phyloP scores from a whole-genome alignment of 1,140 invertebrate genomes.

The Campodea augens region DNA sequence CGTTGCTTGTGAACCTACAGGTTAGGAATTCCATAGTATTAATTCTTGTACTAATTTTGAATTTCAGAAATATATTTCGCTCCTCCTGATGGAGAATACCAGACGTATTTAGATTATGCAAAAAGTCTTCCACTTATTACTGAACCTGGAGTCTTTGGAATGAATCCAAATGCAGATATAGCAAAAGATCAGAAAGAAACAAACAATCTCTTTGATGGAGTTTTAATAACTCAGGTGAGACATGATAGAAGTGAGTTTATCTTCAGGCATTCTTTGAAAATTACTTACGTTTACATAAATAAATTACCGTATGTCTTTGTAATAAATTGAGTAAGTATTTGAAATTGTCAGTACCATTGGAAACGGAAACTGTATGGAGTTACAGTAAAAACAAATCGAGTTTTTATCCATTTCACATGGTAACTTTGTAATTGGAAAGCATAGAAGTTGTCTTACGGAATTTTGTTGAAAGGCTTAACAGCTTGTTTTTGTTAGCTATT shows the following conservation, averaged over 20 bases:
- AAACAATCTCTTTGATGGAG: slow-evolving; percentile 51
- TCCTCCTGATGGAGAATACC: slow-evolving; percentile 51
- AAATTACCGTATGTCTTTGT: too few relatives aligned
- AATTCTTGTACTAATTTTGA: slow-evolving; percentile 6
- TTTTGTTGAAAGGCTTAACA: too few relatives aligned
- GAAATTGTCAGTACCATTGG: too few relatives aligned
- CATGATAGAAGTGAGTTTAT: background rate
- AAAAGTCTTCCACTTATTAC: slow-evolving; percentile 56
- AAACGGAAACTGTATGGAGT: too few relatives aligned
- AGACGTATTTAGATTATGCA: slow-evolving; percentile 55
- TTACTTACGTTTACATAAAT: too few relatives aligned
- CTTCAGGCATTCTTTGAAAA: background rate
- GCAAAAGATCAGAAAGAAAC: slow-evolving; percentile 84
- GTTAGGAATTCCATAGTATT: background rate
- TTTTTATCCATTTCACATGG: too few relatives aligned
- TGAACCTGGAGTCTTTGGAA: slow-evolving; percentile 71
- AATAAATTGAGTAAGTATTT: too few relatives aligned
- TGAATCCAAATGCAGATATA: slow-evolving; percentile 87
- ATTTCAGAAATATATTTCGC: slow-evolving; percentile 46
- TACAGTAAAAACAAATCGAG: too few relatives aligned
- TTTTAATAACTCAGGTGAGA: slow-evolving; percentile 62
- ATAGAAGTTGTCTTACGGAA: too few relatives aligned
- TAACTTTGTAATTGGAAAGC: too few relatives aligned
- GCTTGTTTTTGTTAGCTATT: too few relatives aligned
- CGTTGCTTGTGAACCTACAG: too few relatives aligned